Evolutionary conservation across 2,888 invertebrate species (phyloP), one percentile per base, ranked within the genome.

Genomic region (Cephus spinipes): DNA sequence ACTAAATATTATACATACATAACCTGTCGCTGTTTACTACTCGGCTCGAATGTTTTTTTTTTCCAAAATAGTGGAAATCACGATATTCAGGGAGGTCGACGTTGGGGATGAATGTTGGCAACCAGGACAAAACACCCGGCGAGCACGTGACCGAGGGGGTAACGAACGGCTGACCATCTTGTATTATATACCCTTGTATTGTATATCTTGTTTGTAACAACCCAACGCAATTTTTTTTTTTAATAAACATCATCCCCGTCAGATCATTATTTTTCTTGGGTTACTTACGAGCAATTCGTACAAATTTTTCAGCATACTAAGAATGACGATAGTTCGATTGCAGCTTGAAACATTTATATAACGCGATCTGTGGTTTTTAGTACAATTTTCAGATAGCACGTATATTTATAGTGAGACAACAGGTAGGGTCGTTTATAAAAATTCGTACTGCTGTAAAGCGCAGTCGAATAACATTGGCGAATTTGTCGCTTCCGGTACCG

Each of bases 91-190:
- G 23, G 23, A 55, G 9, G 23, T 23, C n/a, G 71, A 15, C 15
- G 55, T 30, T 23, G 33, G n/a, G 79, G 76, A 78, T 85, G 83
- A 79, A 84, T 83, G 83, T 83, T 86, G 86, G 85, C 86, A 86
- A 82, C 82, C 83, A 82, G 83, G 82, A 81, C 81, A 81, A 84
- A 84, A 82, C 79, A 85, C 76, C 84, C 85, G 86, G 86, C 68
- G 80, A 85, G 68, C 80, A 85, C 74, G 81, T 81, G 74, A 77
- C 77, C 76, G 80, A 84, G 85, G 83, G 84, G 83, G 83, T 83
- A 73, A 71, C 32, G 23, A 71, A 23, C 23, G 9, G 55, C 55
- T 23, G 23, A 2, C 55, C 23, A 9, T 55, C 55, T 55, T 55
- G 23, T 55, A 55, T 23, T 23, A 34, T 34, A 34, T 34, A 34